phyloP scores from a whole-genome alignment of 2,888 invertebrate genomes.

The Machimus atricapillus region DNA sequence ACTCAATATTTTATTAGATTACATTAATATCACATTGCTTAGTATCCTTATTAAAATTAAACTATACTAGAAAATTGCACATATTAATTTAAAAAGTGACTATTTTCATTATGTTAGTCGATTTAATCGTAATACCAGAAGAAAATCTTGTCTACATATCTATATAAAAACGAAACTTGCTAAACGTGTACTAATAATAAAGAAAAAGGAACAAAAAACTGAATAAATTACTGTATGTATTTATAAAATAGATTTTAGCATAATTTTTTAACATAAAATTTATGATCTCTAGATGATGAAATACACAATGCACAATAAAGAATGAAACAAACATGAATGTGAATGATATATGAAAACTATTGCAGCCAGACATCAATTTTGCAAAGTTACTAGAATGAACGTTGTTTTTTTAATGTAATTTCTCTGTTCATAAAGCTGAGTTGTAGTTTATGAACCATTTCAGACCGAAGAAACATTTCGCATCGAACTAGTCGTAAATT shows the following conservation, averaged over 20 bases:
- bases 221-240: slow-evolving; percentile 15
- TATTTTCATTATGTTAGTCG: not conserved
- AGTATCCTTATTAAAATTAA: too few relatives aligned
- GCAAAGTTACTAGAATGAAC: not conserved
- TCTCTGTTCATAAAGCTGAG: not conserved
- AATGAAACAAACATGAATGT: not conserved
- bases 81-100: not conserved
- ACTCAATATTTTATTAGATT: too few relatives aligned
- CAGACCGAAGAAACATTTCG: not conserved
- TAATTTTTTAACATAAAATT: slow-evolving; percentile 19
- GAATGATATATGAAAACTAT: not conserved
- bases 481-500: not conserved
- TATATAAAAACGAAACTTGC: not conserved
- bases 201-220: not conserved
- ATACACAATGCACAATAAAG: slow-evolving; percentile 19
- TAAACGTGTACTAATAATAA: not conserved
- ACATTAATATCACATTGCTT: too few relatives aligned
- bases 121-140: not conserved
- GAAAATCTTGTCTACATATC: not conserved
- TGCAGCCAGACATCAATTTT: not conserved
- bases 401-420: not conserved
- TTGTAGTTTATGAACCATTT: not conserved
- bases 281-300: slow-evolving; percentile 23
- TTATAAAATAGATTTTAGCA: slow-evolving; percentile 24
- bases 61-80: not conserved